These are phyloP conservation scores for Ectemnius cavifrons DNA, from an alignment of 2,888 invertebrate species.

Conservation along the genomic window DNA sequence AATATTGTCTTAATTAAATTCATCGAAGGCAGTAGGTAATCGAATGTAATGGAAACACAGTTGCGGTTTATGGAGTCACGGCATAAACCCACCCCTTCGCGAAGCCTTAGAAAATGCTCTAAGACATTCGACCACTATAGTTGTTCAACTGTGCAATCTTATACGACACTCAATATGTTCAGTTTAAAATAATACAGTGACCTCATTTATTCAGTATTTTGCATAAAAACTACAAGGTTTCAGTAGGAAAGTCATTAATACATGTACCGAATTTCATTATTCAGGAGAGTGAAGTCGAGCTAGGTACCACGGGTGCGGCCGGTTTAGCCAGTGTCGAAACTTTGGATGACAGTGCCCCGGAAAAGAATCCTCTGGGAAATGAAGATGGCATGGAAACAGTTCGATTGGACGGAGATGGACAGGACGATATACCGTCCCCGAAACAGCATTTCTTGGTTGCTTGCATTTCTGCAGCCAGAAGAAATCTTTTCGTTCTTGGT, in stretches of 20 bases:
- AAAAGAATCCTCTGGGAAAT: conserved; percentile 79
- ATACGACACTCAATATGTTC: background rate
- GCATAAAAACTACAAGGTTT: background rate
- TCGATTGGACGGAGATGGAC: conserved; percentile 81
- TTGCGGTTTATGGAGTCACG: conserved; percentile 14
- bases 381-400: conserved; percentile 88
- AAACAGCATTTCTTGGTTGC: conserved; percentile 68
- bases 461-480: conserved; percentile 66
- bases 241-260: no score
- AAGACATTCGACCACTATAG: conserved; percentile 32
- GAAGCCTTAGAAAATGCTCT: conserved; percentile 28
- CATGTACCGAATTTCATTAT: conserved; percentile 14
- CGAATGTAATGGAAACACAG: conserved; percentile 13
- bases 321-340: conserved; percentile 91
- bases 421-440: conserved; percentile 72
- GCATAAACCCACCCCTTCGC: conserved; percentile 22
- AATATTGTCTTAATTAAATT: background rate
- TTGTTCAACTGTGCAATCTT: conserved; percentile 21
- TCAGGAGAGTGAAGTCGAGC: conserved; percentile 78
- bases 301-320: conserved; percentile 81
- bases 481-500: conserved; percentile 82
- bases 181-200: background rate
- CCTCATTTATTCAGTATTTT: background rate
- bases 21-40: background rate
- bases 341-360: conserved; percentile 86